phyloP scores from a whole-genome alignment of 2,888 invertebrate genomes.

The Acanthosepion esculentum region DNA sequence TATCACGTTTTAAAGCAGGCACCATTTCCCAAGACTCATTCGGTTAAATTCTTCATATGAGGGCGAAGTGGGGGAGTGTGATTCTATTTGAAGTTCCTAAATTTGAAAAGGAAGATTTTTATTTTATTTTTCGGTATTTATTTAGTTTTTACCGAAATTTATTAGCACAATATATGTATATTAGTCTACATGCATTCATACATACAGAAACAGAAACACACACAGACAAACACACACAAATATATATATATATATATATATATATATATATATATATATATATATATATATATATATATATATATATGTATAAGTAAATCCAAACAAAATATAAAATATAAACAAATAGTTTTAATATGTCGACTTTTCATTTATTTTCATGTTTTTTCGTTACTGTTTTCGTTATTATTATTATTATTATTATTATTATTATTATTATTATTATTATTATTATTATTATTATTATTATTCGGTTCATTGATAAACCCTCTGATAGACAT shows the following conservation, averaged over 20 bases:
- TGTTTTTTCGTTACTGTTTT: too few relatives aligned
- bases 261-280: background rate
- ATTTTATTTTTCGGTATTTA: background rate
- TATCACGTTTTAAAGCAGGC: background rate
- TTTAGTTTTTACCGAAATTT: too few relatives aligned
- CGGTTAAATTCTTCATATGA: background rate
- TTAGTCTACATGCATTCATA: background rate
- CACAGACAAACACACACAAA: background rate
- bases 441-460: too few relatives aligned
- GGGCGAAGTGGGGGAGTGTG: background rate
- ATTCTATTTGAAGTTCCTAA: background rate
- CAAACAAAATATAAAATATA: too few relatives aligned
- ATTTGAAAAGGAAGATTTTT: background rate
- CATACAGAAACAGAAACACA: too few relatives aligned
- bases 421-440: too few relatives aligned
- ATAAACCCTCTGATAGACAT: too few relatives aligned
- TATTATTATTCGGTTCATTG: too few relatives aligned
- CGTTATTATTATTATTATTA: too few relatives aligned
- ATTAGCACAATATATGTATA: background rate
- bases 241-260: background rate
- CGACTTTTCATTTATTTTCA: too few relatives aligned
- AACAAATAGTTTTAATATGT: too few relatives aligned
- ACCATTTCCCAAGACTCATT: background rate
- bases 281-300: too few relatives aligned
- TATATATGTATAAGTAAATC: background rate